These are phyloP conservation scores for Meiosimyza platycephala DNA, from an alignment of 2,888 invertebrate genomes.

Conservation along the genomic window DNA sequence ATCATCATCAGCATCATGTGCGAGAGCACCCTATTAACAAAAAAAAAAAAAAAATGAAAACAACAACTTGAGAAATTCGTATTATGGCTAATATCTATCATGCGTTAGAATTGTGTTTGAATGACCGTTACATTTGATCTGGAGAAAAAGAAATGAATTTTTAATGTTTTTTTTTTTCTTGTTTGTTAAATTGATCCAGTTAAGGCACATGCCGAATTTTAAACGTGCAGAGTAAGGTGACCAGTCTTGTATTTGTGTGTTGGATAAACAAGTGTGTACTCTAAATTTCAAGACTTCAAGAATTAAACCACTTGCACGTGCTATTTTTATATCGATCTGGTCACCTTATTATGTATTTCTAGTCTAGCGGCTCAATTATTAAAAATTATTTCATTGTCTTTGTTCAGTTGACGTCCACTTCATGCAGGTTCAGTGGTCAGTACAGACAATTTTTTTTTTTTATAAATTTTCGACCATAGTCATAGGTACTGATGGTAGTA, in stretches of 20 bases:
- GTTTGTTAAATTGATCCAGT: neutral
- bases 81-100: conserved; percentile 7
- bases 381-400: conserved; percentile 51
- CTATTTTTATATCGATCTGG: too few species aligned
- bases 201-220: neutral
- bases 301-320: too few species aligned
- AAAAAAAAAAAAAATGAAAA: conserved; percentile 28
- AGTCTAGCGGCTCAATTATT: conserved; percentile 24
- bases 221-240: too few species aligned
- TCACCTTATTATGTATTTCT: neutral
- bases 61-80: neutral
- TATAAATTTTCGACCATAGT: neutral
- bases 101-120: conserved; percentile 2
- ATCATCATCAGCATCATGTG: neutral
- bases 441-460: too few species aligned
- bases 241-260: too few species aligned
- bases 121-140: too few species aligned
- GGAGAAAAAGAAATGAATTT: neutral
- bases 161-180: neutral
- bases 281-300: too few species aligned
- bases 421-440: conserved; percentile 33
- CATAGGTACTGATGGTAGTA: neutral
- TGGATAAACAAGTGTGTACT: too few species aligned
- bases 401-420: conserved; percentile 22
- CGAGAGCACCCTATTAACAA: conserved; percentile 51